These are phyloP conservation scores for Drosophila biarmipes DNA, from an alignment of 1,140 invertebrate genomes.

Conservation along the genomic window DNA sequence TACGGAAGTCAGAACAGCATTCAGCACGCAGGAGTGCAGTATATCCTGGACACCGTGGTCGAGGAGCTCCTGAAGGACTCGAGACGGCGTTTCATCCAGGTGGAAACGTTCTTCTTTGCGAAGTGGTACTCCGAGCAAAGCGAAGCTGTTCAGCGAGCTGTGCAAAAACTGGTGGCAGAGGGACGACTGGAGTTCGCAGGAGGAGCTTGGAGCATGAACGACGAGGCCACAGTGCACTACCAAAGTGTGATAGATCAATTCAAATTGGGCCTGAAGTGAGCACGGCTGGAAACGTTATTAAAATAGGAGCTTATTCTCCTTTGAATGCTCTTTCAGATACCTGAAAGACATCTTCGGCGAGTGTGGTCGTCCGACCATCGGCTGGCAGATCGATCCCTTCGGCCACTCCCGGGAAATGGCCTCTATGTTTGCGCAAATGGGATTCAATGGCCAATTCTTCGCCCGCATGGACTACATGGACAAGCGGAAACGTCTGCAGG, in stretches of 20 bases:
- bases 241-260: slow-evolving; percentile 97
- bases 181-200: slow-evolving; percentile 95
- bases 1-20: slow-evolving; percentile 90
- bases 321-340: slow-evolving; percentile 73
- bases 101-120: slow-evolving; percentile 95
- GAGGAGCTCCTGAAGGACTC: slow-evolving; percentile 91
- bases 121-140: slow-evolving; percentile 95
- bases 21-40: slow-evolving; percentile 93
- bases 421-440: slow-evolving; percentile 92
- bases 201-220: slow-evolving; percentile 97
- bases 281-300: background rate
- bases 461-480: slow-evolving; percentile 96
- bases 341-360: slow-evolving; percentile 93
- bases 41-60: slow-evolving; percentile 96
- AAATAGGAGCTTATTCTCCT: background rate
- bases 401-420: slow-evolving; percentile 95
- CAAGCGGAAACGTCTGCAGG: slow-evolving; percentile 87
- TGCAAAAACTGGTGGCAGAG: slow-evolving; percentile 87
- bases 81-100: slow-evolving; percentile 89
- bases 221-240: slow-evolving; percentile 96
- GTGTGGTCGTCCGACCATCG: slow-evolving; percentile 91
- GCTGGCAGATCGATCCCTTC: slow-evolving; percentile 98
- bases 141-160: slow-evolving; percentile 86
- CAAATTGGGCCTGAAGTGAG: slow-evolving; percentile 90
- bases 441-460: slow-evolving; percentile 95